These are phyloP conservation scores for Ondatra zibethicus DNA, from an alignment of 2,113 vertebrate species.

Conservation along the genomic window DNA sequence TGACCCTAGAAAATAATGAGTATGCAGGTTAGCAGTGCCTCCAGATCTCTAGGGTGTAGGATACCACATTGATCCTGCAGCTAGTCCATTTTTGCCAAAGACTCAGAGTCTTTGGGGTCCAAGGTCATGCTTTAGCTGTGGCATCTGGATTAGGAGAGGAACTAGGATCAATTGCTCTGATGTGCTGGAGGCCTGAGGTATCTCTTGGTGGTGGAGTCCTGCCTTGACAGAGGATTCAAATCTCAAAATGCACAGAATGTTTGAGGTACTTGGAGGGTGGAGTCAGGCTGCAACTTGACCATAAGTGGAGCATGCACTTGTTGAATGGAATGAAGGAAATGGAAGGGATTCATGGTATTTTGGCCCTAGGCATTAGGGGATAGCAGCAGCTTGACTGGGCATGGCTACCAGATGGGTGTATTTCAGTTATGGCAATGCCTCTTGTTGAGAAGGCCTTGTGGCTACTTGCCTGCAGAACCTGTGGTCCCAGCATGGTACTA, in stretches of 20 bases:
- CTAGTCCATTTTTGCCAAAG: background rate
- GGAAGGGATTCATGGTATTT: background rate
- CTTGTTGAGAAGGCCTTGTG: background rate
- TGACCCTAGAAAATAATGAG: too few relatives aligned
- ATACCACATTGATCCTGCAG: background rate
- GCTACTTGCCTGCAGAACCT: background rate
- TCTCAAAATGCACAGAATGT: background rate
- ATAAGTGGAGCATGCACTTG: background rate
- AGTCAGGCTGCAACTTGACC: background rate
- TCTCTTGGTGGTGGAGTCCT: background rate
- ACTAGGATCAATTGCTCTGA: background rate
- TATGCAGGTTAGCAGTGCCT: background rate
- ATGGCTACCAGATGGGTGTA: background rate
- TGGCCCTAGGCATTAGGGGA: background rate
- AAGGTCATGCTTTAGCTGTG: background rate
- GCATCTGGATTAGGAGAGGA: background rate
- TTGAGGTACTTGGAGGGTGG: background rate
- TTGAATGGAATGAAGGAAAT: background rate
- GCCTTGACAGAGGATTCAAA: background rate
- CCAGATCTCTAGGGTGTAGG: background rate
- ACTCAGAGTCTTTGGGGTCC: background rate
- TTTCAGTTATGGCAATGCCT: background rate
- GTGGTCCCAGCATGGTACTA: background rate
- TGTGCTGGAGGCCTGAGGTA: background rate
- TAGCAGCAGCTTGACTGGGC: background rate